These are phyloP conservation scores for Leptinotarsa defecta DNA, from an alignment of 1,140 invertebrate genomes.

Conservation along the genomic window DNA sequence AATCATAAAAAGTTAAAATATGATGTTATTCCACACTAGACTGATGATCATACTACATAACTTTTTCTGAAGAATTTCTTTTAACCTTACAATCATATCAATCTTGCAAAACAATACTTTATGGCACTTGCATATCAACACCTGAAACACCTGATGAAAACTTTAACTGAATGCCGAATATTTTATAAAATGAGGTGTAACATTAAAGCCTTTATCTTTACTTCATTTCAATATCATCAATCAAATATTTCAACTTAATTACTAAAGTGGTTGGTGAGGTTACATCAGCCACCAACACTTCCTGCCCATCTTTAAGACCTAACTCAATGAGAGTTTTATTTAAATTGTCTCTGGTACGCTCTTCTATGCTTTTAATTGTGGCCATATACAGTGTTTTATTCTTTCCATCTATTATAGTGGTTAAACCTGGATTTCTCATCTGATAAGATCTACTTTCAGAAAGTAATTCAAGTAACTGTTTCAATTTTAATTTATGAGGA, in stretches of 20 bases:
- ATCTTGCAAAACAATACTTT: too few species aligned
- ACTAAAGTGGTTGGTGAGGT: conserved; percentile 83
- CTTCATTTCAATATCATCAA: conserved; percentile 61
- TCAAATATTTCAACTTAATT: conserved; percentile 67
- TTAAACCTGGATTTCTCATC: conserved; percentile 87
- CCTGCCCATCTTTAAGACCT: conserved; percentile 77
- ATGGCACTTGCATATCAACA: too few species aligned
- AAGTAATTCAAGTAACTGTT: conserved; percentile 81
- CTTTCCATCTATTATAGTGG: conserved; percentile 78
- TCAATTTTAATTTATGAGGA: conserved; percentile 71
- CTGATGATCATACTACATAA: too few species aligned
- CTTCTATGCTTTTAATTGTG: conserved; percentile 86
- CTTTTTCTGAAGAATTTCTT: too few species aligned
- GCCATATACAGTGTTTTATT: conserved; percentile 93
- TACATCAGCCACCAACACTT: conserved; percentile 87
- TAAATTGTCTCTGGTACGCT: conserved; percentile 83
- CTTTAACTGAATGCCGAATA: background rate
- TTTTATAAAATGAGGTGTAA: background rate
- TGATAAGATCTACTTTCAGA: conserved; percentile 76
- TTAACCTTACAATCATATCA: too few species aligned
- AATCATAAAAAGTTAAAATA: too few species aligned
- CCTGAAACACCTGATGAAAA: too few species aligned
- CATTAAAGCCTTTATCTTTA: conserved; percentile 19
- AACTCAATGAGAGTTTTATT: conserved; percentile 85
- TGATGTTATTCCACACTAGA: too few species aligned